Base-by-base conservation (phyloP, 2,888 invertebrate species). In the Schizotus pectinicornis region DNA sequence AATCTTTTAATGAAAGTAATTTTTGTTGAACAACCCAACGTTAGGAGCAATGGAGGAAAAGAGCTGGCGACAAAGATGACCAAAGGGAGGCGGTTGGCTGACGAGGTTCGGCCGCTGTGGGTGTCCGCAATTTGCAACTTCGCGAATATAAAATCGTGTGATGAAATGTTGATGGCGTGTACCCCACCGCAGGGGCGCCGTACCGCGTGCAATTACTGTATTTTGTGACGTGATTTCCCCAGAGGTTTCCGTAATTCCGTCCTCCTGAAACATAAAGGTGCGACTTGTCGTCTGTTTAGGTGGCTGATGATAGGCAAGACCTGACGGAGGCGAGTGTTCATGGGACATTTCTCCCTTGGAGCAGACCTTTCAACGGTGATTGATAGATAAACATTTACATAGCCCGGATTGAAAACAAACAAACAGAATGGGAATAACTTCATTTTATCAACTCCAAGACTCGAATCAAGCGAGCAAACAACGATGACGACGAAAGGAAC, bases 161-260 rank as follows among this genome's bases (percentile, higher is more conserved):
- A 67, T 67, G 67, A 67, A 63, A 67, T 63, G 67, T 64, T 67
- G 66, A 64, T 64, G 61, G 59, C 51, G 42, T 31, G 54, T 45
- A 48, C 57, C 5, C 60, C 62, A 56, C 59, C 63, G 60, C 48
- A 43, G 62, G 56, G 56, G 52, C 43, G 52, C 13, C 54, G 45
- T 50, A 63, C 68, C 65, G 56, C 66, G 63, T 50, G 61, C 68
- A 69, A 69, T 69, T 69, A 69, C 68, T 62, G 66, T 67, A 70
- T 67, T 69, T 69, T 70, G 69, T 67, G 70, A 69, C 64, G 68
- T 71, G 70, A 71, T 71, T 71, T 71, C 71, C 71, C 71, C 49
- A 22, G 71, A 63, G 71, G 12, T 37, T 47, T 46, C 63, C 64
- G 64, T 65, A 69, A 60, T 61, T 59, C 55, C 50, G 58, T 58